Evolutionary conservation across 1,140 invertebrate species (phyloP), one percentile per base, ranked within the genome.

Genomic region (Penaeus vannamei): DNA sequence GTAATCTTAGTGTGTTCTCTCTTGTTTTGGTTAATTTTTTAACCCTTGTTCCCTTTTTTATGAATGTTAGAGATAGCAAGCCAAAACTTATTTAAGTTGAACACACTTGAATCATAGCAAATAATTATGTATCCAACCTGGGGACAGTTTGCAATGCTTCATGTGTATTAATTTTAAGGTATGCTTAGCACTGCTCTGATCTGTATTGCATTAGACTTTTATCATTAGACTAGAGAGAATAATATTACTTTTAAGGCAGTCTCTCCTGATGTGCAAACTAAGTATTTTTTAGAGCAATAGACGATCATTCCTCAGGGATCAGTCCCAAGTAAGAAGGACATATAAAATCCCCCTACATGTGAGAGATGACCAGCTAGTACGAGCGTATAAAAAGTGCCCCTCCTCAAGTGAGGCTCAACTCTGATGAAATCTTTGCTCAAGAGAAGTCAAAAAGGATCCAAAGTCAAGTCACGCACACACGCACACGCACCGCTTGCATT

Each of bases 21-120:
- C 36, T 4, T 42, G 36, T 53, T 53, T 84, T n/a, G 22, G 42
- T 60, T 61, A 17, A 42, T 36, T 62, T 29, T 61, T 42, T 10
- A 77, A 23, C 60, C 29, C 72, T 76, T 17, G 8, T 53, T 32
- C 42, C 23, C 62, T 81, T 59, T 10, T 46, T 46, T 22, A n/a
- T n/a, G 17, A 80, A 77, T 85, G 72, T 84, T 89, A 89, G 72
- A 84, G 69, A 82, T 53, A 83, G 86, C 86, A 87, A 87, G 86
- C 62, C 77, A 59, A 17, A 53, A 53, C 53, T 53, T 53, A 53
- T 17, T 53, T 53, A 53, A 53, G 53, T 53, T 53, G 53, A 53
- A 53, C 53, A 89, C 87, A 84, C 87, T 84, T 89, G 87, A 89
- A 89, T 84, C 87, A 89, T 89, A 84, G 87, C 87, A 89, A 89